Conservation (phyloP, 1,140 invertebrate species). For the Papilio glaucus region DNA sequence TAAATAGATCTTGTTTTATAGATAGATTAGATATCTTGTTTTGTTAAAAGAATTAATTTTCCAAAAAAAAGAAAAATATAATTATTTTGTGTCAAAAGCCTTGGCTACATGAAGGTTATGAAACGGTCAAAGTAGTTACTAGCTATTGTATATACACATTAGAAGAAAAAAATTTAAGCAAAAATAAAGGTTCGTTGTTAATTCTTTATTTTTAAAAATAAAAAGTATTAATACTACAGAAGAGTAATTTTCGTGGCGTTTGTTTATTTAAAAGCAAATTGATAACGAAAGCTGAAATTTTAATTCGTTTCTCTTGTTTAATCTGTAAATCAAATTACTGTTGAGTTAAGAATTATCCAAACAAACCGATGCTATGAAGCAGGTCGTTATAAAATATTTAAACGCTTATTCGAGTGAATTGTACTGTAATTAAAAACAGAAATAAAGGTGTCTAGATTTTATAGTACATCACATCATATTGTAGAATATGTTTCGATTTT, state of each 20-base stretch:
- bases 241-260: neutral
- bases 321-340: constrained; percentile 6
- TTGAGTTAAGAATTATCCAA: constrained; percentile 15
- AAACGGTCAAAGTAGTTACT: neutral
- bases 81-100: neutral
- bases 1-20: too few species aligned
- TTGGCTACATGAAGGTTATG: neutral
- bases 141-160: neutral
- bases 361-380: neutral
- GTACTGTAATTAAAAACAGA: constrained; percentile 6
- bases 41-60: neutral
- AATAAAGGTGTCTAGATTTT: neutral
- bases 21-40: too few species aligned
- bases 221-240: neutral
- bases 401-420: neutral
- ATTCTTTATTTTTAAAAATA: neutral
- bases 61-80: neutral
- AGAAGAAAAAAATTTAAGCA: neutral
- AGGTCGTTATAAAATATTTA: constrained; percentile 14
- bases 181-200: neutral
- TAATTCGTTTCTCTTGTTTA: neutral
- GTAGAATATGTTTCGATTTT: neutral
- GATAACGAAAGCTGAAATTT: constrained; percentile 17
- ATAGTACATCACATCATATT: neutral
- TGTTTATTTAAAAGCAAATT: constrained; percentile 6